Evolutionary conservation across 1,140 invertebrate species (phyloP), one percentile per base, ranked within the genome.

Genomic region (Drosophila ambigua): DNA sequence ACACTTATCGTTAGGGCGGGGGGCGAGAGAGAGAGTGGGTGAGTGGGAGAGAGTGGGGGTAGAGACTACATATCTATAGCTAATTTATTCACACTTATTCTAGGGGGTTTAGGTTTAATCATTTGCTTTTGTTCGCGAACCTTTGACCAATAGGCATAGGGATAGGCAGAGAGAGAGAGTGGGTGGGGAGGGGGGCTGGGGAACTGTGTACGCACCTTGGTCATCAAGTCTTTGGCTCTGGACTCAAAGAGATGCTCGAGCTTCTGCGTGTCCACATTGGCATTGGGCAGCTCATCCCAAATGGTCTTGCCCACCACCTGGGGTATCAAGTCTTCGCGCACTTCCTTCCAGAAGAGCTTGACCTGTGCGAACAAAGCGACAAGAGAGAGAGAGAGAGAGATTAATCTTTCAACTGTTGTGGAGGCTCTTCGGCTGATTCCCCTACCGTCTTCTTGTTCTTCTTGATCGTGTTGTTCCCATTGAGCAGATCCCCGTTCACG

Each of bases 261-360:
- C 92, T 98, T 98, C 80, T 97, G 95, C 5, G 96, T 97, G 92
- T 99, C 99, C 11, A 99, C 94, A 45, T 94, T 94, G 2, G 98
- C 95, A 9, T 95, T 94, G 45, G 94, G 94, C 23, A 99, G 91
- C 87, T 98, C 97, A 92, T 99, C 97, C 99, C 99, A 99, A 85
- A 99, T 97, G 67, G 97, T 98, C 23, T 94, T 95, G 44, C 93
- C 93, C 64, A 93, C 91, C 4, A 95, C 94, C 41, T 95, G 92
- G 11, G 96, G 95, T 15, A 96, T 94, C 16, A 95, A 95, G 91
- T 98, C 97, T 69, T 98, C 97, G 68, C 96, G 94, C 5, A 98
- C 95, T 93, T 99, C 98, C 91, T 97, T 97, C 99, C 99, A 99
- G 92, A 99, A 99, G n/a, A 99, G 93, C 93, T 99, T 99, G 4